A percentile compares a stretch with the other conserved stretches of the same genome.
These are phyloP conservation scores for Gymnodraco acuticeps DNA, from an alignment of 2,797 vertebrate species.

Conservation along the genomic window DNA sequence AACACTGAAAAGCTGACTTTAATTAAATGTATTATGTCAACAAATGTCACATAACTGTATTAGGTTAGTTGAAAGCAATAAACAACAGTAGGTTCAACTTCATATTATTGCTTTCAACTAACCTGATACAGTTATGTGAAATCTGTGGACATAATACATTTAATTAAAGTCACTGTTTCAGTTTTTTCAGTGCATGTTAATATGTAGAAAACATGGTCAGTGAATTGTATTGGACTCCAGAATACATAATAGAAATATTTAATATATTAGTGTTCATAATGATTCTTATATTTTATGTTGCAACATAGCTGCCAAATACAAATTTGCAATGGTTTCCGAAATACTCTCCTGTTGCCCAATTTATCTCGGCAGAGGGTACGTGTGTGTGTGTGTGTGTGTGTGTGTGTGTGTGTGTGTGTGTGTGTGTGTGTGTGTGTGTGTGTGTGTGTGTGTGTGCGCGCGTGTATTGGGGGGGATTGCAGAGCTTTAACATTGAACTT, in stretches of 20 bases:
- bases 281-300: neutral
- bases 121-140: too few relatives aligned
- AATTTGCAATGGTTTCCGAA: neutral
- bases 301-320: neutral
- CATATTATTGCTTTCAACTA: too few relatives aligned
- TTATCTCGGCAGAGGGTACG: neutral
- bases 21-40: too few relatives aligned
- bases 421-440: neutral
- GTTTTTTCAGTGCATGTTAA: too few relatives aligned
- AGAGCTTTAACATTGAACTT: constrained; percentile 47
- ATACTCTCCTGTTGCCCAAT: neutral
- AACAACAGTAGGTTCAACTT: too few relatives aligned
- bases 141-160: too few relatives aligned
- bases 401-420: rapidly evolving
- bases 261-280: too few relatives aligned
- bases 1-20: too few relatives aligned
- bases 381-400: constrained; percentile 11
- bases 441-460: neutral
- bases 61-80: too few relatives aligned
- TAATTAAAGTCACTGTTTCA: too few relatives aligned
- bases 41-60: too few relatives aligned
- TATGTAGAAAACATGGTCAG: neutral
- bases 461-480: neutral
- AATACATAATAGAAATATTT: too few relatives aligned
- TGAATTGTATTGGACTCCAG: neutral